Evolutionary conservation across 2,797 vertebrate species (phyloP).

Genomic region (Cottoperca gobio): DNA sequence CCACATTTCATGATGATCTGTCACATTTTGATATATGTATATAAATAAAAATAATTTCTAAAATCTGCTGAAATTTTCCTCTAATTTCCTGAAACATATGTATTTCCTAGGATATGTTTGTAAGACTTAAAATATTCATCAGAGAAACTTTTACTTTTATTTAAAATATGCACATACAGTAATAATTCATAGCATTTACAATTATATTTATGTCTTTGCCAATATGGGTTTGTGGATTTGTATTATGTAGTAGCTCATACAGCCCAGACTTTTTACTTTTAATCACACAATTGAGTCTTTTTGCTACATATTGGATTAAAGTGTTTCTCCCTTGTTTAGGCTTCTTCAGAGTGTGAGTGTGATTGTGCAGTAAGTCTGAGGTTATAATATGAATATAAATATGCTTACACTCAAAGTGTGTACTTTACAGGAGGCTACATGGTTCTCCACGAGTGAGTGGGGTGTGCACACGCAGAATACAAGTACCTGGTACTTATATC

Average conservation of each 20-base stretch:
- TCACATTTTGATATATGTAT: too few species aligned
- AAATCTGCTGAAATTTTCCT: too few species aligned
- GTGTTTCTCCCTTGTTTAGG: neutral
- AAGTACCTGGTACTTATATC: slow-evolving; percentile 44
- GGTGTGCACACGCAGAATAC: slow-evolving; percentile 36
- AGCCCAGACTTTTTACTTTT: too few species aligned
- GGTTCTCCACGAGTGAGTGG: slow-evolving; percentile 47
- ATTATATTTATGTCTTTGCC: neutral
- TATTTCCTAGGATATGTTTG: too few species aligned
- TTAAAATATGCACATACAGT: too few species aligned
- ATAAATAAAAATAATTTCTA: too few species aligned
- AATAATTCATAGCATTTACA: too few species aligned
- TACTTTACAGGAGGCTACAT: slow-evolving; percentile 39
- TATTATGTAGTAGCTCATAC: neutral
- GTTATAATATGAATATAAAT: slow-evolving; percentile 23
- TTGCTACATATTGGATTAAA: neutral
- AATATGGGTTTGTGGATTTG: neutral
- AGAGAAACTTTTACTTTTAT: too few species aligned
- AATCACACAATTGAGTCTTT: neutral
- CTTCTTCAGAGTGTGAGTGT: neutral
- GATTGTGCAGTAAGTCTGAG: slow-evolving; percentile 12
- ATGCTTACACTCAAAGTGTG: slow-evolving; percentile 47
- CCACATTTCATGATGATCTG: too few species aligned
- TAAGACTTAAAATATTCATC: too few species aligned
- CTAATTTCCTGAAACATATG: too few species aligned